Conservation (phyloP, 2,113 vertebrate genomes). For the Athene cunicularia region DNA sequence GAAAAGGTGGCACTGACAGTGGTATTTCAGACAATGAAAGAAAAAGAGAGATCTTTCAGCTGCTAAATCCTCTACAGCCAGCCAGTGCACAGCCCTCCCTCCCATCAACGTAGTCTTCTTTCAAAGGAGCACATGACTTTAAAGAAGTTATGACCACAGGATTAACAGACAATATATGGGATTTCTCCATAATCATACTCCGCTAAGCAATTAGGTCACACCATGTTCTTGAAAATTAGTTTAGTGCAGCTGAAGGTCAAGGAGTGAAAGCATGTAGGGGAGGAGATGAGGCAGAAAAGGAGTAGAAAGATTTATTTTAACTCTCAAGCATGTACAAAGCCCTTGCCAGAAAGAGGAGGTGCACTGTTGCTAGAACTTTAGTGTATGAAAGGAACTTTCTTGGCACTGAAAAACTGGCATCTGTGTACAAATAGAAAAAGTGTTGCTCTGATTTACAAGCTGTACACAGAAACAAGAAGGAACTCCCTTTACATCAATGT, state of each 20-base stretch:
- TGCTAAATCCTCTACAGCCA: background rate
- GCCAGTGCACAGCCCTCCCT: background rate
- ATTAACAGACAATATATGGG: background rate
- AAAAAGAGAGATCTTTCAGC: background rate
- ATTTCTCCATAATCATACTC: slow-evolving; percentile 28
- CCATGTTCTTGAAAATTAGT: slow-evolving; percentile 32
- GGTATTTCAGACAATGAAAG: background rate
- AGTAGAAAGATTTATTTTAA: slow-evolving; percentile 20
- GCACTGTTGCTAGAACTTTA: slow-evolving; percentile 16
- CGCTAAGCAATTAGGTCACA: slow-evolving; percentile 66
- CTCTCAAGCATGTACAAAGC: background rate
- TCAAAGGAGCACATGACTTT: background rate
- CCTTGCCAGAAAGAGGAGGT: background rate
- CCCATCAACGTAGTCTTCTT: background rate
- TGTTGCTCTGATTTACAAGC: background rate
- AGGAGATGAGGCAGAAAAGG: slow-evolving; percentile 9
- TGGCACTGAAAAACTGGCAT: slow-evolving; percentile 20
- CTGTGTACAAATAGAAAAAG: background rate
- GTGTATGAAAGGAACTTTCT: background rate
- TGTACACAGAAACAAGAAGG: background rate
- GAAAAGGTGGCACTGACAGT: background rate
- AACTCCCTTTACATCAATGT: background rate
- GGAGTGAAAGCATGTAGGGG: background rate
- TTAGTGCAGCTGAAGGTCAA: slow-evolving; percentile 35
- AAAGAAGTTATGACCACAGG: slow-evolving; percentile 13